phyloP scores from a whole-genome alignment of 1,140 invertebrate species.

The Psix sp. region DNA sequence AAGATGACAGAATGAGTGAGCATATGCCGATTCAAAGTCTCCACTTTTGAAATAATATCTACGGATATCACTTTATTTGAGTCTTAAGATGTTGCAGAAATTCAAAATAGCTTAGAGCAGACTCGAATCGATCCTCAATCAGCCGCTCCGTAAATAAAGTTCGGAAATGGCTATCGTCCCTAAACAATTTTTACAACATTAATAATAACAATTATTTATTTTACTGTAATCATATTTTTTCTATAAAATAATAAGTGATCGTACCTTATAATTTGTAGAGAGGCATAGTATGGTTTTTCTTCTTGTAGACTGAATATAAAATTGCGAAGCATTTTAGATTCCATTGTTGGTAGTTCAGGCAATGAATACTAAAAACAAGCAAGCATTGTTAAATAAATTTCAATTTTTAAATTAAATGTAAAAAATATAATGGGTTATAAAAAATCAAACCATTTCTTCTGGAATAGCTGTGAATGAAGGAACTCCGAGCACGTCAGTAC shows the following conservation, averaged over 20 bases:
- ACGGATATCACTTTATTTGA: slow-evolving; percentile 82
- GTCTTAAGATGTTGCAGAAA: slow-evolving; percentile 97
- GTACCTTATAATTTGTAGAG: slow-evolving; percentile 90
- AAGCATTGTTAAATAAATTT: not conserved
- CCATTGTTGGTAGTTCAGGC: slow-evolving; percentile 86
- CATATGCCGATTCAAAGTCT: slow-evolving; percentile 14
- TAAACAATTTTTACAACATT: slow-evolving; percentile 71
- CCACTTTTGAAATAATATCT: slow-evolving; percentile 26
- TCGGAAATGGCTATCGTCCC: slow-evolving; percentile 92
- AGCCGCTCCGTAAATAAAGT: slow-evolving; percentile 91
- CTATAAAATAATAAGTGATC: slow-evolving; percentile 11
- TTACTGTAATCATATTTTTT: no score
- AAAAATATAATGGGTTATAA: not conserved
- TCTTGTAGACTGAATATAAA: slow-evolving; percentile 92
- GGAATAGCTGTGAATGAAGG: slow-evolving; percentile 80
- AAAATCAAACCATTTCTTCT: slow-evolving; percentile 80
- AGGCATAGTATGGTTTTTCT: slow-evolving; percentile 86
- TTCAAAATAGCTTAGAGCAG: slow-evolving; percentile 96
- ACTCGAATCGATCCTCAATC: slow-evolving; percentile 95
- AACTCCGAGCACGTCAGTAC: slow-evolving; percentile 85
- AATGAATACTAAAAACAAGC: slow-evolving; percentile 82
- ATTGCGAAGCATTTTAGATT: slow-evolving; percentile 85
- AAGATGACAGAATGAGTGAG: slow-evolving; percentile 8
- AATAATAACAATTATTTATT: no score
- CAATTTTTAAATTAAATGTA: not conserved